A percentile compares a stretch with the other conserved stretches of the same genome.
Evolutionary conservation across 2,888 invertebrate species (phyloP).

Genomic region (Atherix ibis): DNA sequence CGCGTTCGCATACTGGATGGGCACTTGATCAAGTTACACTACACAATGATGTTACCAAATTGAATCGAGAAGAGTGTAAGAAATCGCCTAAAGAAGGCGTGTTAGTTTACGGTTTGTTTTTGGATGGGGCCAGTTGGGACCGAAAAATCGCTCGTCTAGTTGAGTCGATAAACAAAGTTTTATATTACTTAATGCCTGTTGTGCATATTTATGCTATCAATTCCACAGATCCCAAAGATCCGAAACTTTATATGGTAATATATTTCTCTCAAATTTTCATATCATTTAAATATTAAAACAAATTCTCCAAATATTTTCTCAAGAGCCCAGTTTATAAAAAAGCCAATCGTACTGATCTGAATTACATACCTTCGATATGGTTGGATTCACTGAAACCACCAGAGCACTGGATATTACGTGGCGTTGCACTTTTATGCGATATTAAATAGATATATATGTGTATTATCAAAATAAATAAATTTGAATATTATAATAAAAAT

Average conservation of each 20-base stretch:
- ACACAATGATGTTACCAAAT: constrained; percentile 63
- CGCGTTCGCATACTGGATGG: constrained; percentile 78
- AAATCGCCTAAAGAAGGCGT: constrained; percentile 68
- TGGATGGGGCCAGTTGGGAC: constrained; percentile 87
- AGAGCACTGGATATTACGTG: constrained; percentile 74
- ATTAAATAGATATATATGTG: no score
- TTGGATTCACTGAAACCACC: constrained; percentile 49
- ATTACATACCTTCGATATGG: constrained; percentile 64
- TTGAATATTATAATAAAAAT: no score
- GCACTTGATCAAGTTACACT: constrained; percentile 69
- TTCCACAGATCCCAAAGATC: constrained; percentile 51
- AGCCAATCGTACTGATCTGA: constrained; percentile 64
- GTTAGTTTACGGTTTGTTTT: constrained; percentile 64
- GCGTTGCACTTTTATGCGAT: constrained; percentile 76
- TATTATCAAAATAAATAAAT: no score
- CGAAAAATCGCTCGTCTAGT: constrained; percentile 48
- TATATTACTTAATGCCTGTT: constrained; percentile 65
- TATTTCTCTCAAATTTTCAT: not conserved
- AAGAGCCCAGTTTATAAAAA: constrained; percentile 86
- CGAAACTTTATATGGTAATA: constrained; percentile 56
- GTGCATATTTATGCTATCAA: constrained; percentile 66
- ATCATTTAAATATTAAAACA: not conserved
- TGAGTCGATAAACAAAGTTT: constrained; percentile 67
- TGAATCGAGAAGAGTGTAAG: constrained; percentile 50
- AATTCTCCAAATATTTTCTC: not conserved